A percentile compares a stretch with the other conserved stretches of the same genome.
Conservation (phyloP, 1,140 invertebrate genomes). For the Bicyclus anynana region DNA sequence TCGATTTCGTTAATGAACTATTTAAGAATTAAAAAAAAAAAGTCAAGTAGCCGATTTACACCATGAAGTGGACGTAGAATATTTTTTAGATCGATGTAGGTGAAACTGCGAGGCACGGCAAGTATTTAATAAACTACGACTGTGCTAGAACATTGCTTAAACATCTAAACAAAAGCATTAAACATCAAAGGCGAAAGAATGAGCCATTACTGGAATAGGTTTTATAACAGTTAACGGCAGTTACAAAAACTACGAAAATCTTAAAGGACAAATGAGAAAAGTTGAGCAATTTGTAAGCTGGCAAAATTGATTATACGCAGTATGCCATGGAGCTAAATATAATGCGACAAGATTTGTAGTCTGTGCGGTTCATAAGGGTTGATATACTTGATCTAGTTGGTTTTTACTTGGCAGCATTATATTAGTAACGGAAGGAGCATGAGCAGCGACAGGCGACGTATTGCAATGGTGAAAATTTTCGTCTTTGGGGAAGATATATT, state of each 20-base stretch:
- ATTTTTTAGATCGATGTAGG: too few relatives aligned
- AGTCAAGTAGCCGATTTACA: too few relatives aligned
- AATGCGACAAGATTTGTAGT: neutral
- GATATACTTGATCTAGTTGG: too few relatives aligned
- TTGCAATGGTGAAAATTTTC: too few relatives aligned
- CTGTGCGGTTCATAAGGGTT: neutral
- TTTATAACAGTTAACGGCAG: constrained; percentile 1
- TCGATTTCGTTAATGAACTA: too few relatives aligned
- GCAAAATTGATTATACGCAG: neutral
- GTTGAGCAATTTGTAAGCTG: constrained; percentile 2
- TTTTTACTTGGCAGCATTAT: too few relatives aligned
- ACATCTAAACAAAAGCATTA: neutral
- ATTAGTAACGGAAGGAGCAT: too few relatives aligned
- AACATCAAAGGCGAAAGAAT: neutral
- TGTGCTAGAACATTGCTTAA: constrained; percentile 1
- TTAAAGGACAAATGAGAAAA: constrained; percentile 4
- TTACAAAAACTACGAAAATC: constrained; percentile 1
- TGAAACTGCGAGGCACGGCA: too few relatives aligned
- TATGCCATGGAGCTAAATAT: neutral
- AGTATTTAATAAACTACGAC: neutral
- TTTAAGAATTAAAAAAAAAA: too few relatives aligned
- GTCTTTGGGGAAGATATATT: too few relatives aligned
- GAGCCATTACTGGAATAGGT: neutral
- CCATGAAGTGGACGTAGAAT: too few relatives aligned
- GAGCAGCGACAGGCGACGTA: too few relatives aligned